These are phyloP conservation scores for Coryphaenoides rupestris DNA, from an alignment of 2,113 vertebrate species.

Conservation along the genomic window DNA sequence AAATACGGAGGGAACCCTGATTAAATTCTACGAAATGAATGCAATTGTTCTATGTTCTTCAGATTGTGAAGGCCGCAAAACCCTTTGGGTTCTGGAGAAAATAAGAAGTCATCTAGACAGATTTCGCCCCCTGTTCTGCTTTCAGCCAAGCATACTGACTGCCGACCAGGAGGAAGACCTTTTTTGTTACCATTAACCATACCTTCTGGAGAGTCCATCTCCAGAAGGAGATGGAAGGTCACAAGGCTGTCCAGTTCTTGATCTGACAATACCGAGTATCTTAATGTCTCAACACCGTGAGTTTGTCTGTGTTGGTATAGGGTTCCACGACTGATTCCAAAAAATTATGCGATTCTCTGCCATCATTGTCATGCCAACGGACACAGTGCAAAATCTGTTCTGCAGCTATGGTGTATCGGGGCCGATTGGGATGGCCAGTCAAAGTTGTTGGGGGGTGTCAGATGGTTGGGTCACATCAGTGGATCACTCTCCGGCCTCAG, in stretches of 20 bases:
- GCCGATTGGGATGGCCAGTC: neutral
- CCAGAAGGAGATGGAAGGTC: too few relatives aligned
- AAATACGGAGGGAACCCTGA: neutral
- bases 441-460: neutral
- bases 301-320: slow-evolving; percentile 14
- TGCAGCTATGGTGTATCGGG: slow-evolving; percentile 7
- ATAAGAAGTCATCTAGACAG: neutral
- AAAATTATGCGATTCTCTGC: slow-evolving; percentile 3
- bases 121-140: neutral
- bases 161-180: neutral
- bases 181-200: neutral
- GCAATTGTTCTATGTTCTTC: too few relatives aligned
- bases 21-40: neutral
- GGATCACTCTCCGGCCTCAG: too few relatives aligned
- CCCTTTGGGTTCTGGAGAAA: neutral
- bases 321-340: slow-evolving; percentile 1
- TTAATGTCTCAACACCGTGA: too few relatives aligned
- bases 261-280: too few relatives aligned
- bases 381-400: slow-evolving; percentile 10
- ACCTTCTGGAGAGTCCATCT: too few relatives aligned
- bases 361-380: slow-evolving; percentile 12
- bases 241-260: too few relatives aligned
- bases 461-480: too few relatives aligned
- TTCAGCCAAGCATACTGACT: neutral
- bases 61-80: neutral